phyloP scores from a whole-genome alignment of 2,113 vertebrate species.

The Buteo buteo region DNA sequence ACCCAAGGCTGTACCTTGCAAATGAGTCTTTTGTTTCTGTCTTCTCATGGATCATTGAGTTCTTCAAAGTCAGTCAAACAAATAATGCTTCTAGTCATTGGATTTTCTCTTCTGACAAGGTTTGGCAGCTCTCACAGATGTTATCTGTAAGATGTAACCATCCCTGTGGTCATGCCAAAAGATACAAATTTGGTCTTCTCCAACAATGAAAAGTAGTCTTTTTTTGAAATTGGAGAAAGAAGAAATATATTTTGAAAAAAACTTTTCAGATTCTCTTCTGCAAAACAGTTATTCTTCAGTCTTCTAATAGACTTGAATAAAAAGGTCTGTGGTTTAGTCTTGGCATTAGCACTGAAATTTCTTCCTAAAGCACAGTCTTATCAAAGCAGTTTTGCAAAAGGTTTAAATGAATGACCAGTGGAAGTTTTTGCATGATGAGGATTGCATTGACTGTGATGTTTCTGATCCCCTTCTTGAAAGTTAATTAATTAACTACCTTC shows the following conservation, averaged over 20 bases:
- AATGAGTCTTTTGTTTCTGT: conserved; percentile 12
- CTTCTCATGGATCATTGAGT: background rate
- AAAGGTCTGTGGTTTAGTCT: background rate
- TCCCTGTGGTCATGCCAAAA: background rate
- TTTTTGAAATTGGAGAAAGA: background rate
- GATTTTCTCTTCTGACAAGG: background rate
- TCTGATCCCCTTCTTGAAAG: background rate
- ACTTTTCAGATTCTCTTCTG: background rate
- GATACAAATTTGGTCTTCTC: background rate
- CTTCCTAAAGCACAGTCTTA: background rate
- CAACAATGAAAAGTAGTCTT: background rate
- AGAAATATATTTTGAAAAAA: background rate
- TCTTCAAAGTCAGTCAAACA: conserved; percentile 36
- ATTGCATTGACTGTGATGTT: background rate
- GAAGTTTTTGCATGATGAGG: background rate
- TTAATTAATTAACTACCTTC: background rate
- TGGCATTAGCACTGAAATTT: background rate
- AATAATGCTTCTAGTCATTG: background rate
- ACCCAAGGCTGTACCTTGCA: background rate
- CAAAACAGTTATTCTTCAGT: background rate
- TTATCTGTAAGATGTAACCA: background rate
- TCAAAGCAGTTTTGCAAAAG: background rate
- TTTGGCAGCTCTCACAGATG: background rate
- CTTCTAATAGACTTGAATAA: background rate
- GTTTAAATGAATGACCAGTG: background rate